Evolutionary conservation across 1,140 invertebrate species (phyloP).

Genomic region (Drosophila biarmipes): DNA sequence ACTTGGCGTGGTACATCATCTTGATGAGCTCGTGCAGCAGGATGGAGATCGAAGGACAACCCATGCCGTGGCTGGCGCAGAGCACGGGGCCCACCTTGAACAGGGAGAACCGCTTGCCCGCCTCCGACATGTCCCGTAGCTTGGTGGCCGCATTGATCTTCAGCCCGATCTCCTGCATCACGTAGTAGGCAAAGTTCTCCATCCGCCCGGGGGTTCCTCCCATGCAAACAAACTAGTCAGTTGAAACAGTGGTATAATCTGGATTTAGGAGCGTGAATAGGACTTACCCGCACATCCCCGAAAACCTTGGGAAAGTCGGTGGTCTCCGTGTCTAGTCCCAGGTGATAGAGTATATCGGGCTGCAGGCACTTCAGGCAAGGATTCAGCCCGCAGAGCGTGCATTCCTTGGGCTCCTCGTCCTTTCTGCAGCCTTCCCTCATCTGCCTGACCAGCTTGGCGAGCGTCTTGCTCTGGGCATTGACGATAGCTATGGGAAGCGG

Average conservation of each 20-base stretch:
- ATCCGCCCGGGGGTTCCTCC: constrained; percentile 50
- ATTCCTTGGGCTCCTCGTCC: neutral
- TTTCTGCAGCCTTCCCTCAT: constrained; percentile 38
- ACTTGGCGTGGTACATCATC: constrained; percentile 89
- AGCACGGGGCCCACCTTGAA: constrained; percentile 69
- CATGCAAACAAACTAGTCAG: constrained; percentile 54
- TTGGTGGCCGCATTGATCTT: constrained; percentile 43
- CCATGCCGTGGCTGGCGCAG: constrained; percentile 90
- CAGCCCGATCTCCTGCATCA: constrained; percentile 60
- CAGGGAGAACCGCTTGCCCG: constrained; percentile 45
- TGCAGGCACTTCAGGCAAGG: constrained; percentile 54
- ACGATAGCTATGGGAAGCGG: constrained; percentile 38
- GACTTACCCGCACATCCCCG: constrained; percentile 66
- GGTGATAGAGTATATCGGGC: constrained; percentile 55
- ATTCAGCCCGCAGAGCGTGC: constrained; percentile 33
- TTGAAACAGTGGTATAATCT: too few relatives aligned
- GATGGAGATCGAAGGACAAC: constrained; percentile 91
- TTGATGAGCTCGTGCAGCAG: constrained; percentile 92
- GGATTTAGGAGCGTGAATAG: neutral
- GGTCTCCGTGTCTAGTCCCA: constrained; percentile 34
- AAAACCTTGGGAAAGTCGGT: constrained; percentile 58
- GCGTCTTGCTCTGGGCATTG: constrained; percentile 52
- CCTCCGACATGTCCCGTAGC: constrained; percentile 40
- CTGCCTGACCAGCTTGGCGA: constrained; percentile 45
- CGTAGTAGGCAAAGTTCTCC: constrained; percentile 44